Conservation (phyloP, 2,797 vertebrate species). For the Fratercula arctica region DNA sequence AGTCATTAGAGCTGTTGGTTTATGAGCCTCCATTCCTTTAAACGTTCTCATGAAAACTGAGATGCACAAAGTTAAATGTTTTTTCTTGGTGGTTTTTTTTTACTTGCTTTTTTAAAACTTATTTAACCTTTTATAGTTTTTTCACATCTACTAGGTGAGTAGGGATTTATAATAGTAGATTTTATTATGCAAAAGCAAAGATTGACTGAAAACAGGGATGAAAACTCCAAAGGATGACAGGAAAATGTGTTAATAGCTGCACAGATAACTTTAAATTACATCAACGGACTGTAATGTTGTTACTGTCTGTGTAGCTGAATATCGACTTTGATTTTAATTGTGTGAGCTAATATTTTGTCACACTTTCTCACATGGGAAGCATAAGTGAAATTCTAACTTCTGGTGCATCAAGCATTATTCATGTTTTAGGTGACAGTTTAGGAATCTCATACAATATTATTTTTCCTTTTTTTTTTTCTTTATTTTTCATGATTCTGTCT, state of each 20-base stretch:
- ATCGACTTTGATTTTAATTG: conserved; percentile 4
- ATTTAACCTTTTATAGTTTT: background rate
- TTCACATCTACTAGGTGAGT: background rate
- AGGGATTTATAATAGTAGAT: background rate
- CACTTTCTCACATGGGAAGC: background rate
- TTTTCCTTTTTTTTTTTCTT: background rate
- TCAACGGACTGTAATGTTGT: background rate
- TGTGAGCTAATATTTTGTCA: background rate
- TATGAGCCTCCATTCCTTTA: background rate
- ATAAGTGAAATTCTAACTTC: background rate
- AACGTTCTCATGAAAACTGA: background rate
- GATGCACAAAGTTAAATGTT: background rate
- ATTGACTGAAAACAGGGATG: background rate
- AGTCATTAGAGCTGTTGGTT: background rate
- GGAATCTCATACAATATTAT: background rate
- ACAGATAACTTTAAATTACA: background rate
- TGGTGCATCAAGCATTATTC: background rate
- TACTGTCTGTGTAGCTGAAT: background rate
- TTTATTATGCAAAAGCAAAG: background rate
- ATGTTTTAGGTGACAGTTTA: background rate
- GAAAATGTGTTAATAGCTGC: background rate
- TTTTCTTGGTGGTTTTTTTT: background rate
- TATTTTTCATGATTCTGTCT: background rate
- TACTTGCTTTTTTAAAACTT: background rate
- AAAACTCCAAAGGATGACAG: background rate